Percentiles rank a stretch among this genome's conserved stretches.
phyloP scores from a whole-genome alignment of 1,140 invertebrate genomes.

The Paramacrobiotus metropolitanus region DNA sequence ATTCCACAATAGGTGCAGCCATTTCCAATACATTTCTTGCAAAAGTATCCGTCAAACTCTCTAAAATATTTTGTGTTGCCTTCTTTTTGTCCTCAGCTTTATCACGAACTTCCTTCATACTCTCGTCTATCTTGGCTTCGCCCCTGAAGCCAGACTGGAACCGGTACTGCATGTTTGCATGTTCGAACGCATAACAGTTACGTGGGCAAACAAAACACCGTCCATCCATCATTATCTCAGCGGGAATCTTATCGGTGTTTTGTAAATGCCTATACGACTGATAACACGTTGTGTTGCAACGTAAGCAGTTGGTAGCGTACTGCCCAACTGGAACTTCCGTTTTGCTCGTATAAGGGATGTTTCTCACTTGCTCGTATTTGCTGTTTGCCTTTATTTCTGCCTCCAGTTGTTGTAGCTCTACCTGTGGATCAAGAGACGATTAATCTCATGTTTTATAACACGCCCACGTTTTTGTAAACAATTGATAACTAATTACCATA shows the following conservation, averaged over 20 bases:
- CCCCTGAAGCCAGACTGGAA: neutral
- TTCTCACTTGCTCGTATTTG: constrained; percentile 10
- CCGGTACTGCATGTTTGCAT: neutral
- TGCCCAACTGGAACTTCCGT: constrained; percentile 8
- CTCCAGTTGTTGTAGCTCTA: constrained; percentile 7
- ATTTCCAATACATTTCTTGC: neutral
- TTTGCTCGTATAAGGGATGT: neutral
- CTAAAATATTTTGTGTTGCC: neutral
- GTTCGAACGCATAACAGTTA: neutral
- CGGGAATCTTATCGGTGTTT: neutral
- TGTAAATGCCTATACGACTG: constrained; percentile 5
- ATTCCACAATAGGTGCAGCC: neutral
- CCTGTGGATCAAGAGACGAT: neutral
- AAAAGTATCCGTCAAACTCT: neutral
- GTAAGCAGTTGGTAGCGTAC: constrained; percentile 13
- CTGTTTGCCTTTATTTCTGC: constrained; percentile 12
- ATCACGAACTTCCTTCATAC: neutral
- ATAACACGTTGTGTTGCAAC: constrained; percentile 14
- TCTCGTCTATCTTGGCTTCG: neutral
- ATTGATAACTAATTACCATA: no score
- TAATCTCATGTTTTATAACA: neutral
- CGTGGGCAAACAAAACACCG: neutral
- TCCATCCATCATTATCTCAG: neutral
- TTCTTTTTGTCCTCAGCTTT: neutral
- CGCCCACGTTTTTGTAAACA: no score